These are phyloP conservation scores for Troides oblongomaculatus DNA, from an alignment of 2,888 invertebrate genomes.

Conservation along the genomic window DNA sequence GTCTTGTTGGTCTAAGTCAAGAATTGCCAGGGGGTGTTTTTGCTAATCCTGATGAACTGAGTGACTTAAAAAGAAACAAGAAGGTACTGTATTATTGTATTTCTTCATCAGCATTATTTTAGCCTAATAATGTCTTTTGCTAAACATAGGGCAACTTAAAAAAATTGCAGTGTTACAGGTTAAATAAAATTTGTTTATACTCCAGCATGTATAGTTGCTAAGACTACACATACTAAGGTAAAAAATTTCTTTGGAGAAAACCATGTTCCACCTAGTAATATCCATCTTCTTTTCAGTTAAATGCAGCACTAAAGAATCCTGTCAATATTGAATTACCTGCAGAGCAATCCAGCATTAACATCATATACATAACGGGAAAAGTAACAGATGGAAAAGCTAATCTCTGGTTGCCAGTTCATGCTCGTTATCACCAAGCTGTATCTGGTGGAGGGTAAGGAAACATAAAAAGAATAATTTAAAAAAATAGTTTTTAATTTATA, in stretches of 20 bases:
- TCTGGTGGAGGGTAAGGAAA: slow-evolving; percentile 58
- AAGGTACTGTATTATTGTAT: slow-evolving; percentile 38
- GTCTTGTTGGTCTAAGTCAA: slow-evolving; percentile 58
- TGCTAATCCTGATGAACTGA: slow-evolving; percentile 62
- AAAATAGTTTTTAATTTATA: too few species aligned
- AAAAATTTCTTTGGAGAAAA: too few species aligned
- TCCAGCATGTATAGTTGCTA: too few species aligned
- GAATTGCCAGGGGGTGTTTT: slow-evolving; percentile 58
- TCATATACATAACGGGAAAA: slow-evolving; percentile 49
- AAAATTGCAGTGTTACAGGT: too few species aligned
- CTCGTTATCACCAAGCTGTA: slow-evolving; percentile 59
- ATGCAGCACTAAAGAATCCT: slow-evolving; percentile 43
- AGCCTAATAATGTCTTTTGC: too few species aligned
- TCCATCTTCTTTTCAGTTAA: slow-evolving; percentile 28
- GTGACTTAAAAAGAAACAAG: slow-evolving; percentile 46
- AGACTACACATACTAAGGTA: too few species aligned
- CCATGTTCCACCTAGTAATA: too few species aligned
- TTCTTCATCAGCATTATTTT: too few species aligned
- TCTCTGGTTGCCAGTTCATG: slow-evolving; percentile 63
- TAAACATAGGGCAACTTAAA: too few species aligned
- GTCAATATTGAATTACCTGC: slow-evolving; percentile 60
- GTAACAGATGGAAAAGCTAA: slow-evolving; percentile 40
- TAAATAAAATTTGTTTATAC: too few species aligned
- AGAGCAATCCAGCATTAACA: slow-evolving; percentile 47
- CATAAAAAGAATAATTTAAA: background rate